phyloP scores from a whole-genome alignment of 2,113 vertebrate species.

The Syrrhaptes paradoxus region DNA sequence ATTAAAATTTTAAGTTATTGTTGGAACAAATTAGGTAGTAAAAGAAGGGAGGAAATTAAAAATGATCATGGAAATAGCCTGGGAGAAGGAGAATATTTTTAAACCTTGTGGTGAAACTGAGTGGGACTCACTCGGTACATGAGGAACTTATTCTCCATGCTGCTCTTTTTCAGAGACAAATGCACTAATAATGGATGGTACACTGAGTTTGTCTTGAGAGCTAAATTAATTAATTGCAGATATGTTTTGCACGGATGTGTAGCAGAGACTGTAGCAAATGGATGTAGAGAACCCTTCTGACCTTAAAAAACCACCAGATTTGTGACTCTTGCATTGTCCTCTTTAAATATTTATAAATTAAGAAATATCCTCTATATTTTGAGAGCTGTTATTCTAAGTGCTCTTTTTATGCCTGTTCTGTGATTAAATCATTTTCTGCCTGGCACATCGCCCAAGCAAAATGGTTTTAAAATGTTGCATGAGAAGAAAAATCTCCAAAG shows the following conservation, averaged over 20 bases:
- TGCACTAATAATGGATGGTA: background rate
- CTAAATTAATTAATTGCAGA: background rate
- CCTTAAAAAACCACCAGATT: background rate
- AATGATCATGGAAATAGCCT: background rate
- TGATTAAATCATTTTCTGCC: constrained; percentile 23
- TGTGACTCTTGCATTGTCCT: background rate
- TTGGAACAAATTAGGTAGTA: background rate
- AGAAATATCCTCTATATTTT: background rate
- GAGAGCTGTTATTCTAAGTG: background rate
- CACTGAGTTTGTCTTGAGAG: background rate
- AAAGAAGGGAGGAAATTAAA: constrained; percentile 32
- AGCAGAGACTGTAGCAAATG: background rate
- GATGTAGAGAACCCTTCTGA: background rate
- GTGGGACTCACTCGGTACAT: background rate
- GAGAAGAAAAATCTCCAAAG: background rate
- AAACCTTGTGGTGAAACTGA: background rate
- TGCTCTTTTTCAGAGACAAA: background rate
- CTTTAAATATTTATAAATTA: background rate
- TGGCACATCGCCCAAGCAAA: background rate
- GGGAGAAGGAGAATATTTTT: background rate
- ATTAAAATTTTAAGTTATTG: background rate
- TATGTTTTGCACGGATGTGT: background rate
- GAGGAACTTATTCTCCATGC: background rate
- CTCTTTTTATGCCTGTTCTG: background rate
- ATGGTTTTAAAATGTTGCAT: background rate